Conservation (phyloP, 2,888 invertebrate species). For the Cheilosia urbana region DNA sequence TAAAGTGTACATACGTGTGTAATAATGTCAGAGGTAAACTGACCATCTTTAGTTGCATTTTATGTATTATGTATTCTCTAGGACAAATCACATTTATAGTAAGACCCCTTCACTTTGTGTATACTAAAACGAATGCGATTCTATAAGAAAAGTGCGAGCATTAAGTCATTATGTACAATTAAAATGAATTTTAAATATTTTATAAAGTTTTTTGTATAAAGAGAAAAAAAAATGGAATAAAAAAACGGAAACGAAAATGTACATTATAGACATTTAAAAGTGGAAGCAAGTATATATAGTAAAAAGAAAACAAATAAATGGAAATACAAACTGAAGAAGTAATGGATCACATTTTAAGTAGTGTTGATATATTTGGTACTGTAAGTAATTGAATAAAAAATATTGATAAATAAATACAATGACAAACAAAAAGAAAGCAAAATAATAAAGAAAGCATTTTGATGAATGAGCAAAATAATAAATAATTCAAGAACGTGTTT, state of each 20-base stretch:
- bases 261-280: conserved; percentile 52
- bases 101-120: conserved; percentile 55
- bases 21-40: conserved; percentile 36
- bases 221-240: conserved; percentile 32
- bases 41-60: conserved; percentile 22
- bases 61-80: conserved; percentile 54
- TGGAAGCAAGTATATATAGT: conserved; percentile 37
- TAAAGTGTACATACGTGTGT: conserved; percentile 29
- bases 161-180: conserved; percentile 63
- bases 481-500: not conserved
- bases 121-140: conserved; percentile 54
- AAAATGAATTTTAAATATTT: conserved; percentile 69
- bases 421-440: conserved; percentile 42
- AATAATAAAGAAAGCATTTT: conserved; percentile 37
- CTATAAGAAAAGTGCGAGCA: conserved; percentile 37
- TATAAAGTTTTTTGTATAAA: conserved; percentile 73
- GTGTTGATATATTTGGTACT: conserved; percentile 76
- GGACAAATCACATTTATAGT: conserved; percentile 65
- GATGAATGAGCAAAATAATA: conserved; percentile 43
- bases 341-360: conserved; percentile 71
- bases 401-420: conserved; percentile 67
- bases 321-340: conserved; percentile 18
- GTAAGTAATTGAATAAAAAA: conserved; percentile 72
- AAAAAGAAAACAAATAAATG: conserved; percentile 23
- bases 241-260: conserved; percentile 49